Percentiles rank a stretch among this genome's conserved stretches.
These are phyloP conservation scores for Nestor notabilis DNA, from an alignment of 2,113 vertebrate species.

Conservation along the genomic window DNA sequence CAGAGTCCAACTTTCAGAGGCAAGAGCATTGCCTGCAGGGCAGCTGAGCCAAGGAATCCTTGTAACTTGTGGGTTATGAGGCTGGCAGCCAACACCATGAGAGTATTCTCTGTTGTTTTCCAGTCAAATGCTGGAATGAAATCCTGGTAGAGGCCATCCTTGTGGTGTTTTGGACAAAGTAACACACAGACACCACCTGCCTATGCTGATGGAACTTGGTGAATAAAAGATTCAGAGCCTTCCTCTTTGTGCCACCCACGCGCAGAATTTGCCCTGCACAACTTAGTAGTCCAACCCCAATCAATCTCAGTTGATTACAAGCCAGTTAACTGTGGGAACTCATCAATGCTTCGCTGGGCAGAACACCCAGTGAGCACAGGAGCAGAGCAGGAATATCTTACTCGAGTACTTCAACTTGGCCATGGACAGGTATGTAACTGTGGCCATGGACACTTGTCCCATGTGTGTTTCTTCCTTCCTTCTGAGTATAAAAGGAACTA, in stretches of 20 bases:
- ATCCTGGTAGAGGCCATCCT: not conserved
- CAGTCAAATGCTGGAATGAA: not conserved
- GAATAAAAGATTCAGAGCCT: not conserved
- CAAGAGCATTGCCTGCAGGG: not conserved
- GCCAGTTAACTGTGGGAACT: not conserved
- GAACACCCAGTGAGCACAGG: not conserved
- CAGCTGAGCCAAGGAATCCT: not conserved
- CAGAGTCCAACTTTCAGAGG: not conserved
- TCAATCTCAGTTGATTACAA: not conserved
- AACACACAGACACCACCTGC: not conserved
- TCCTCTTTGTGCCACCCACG: not conserved
- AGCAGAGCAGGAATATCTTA: not conserved
- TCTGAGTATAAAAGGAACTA: not conserved
- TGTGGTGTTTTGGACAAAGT: not conserved
- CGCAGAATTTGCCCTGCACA: not conserved
- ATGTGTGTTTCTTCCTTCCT: not conserved
- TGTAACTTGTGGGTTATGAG: not conserved
- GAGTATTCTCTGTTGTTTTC: not conserved
- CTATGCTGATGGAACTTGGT: not conserved
- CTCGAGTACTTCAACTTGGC: not conserved
- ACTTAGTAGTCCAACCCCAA: not conserved
- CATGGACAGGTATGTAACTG: not conserved
- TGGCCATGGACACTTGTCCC: not conserved
- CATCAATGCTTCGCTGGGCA: not conserved
- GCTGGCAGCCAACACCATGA: not conserved